Conservation (phyloP, 2,888 invertebrate genomes). For the Xanthorhoe spadicearia region DNA sequence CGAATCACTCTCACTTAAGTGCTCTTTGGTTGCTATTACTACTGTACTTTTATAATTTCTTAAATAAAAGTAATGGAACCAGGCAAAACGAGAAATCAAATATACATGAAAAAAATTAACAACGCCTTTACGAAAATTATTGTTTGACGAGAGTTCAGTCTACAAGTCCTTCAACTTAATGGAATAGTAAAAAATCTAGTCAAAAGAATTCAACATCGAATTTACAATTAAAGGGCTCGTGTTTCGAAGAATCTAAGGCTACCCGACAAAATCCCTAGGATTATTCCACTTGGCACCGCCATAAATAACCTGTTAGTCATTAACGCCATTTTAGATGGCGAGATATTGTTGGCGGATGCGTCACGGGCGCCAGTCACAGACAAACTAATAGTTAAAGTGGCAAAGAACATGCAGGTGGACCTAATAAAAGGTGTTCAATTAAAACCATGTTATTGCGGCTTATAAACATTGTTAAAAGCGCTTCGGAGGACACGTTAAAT, state of each 20-base stretch:
- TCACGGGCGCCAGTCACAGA: constrained; percentile 59
- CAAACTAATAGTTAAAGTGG: not conserved
- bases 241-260: constrained; percentile 27
- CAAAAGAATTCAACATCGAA: not conserved
- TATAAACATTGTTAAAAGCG: too few species aligned
- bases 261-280: constrained; percentile 27
- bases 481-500: too few species aligned
- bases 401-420: not conserved
- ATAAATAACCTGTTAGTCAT: constrained; percentile 62
- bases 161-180: not conserved
- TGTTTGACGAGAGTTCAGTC: not conserved
- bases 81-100: too few species aligned
- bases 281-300: constrained; percentile 27
- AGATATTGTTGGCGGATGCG: constrained; percentile 62
- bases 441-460: too few species aligned
- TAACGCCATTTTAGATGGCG: constrained; percentile 62
- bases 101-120: too few species aligned
- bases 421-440: too few species aligned
- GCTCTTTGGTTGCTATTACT: too few species aligned
- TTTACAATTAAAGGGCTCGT: constrained; percentile 8
- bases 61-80: too few species aligned
- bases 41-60: too few species aligned
- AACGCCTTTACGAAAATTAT: not conserved
- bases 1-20: too few species aligned
- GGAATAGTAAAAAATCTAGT: not conserved